Conservation (phyloP, 2,888 invertebrate species). For the Ischnura elegans region DNA sequence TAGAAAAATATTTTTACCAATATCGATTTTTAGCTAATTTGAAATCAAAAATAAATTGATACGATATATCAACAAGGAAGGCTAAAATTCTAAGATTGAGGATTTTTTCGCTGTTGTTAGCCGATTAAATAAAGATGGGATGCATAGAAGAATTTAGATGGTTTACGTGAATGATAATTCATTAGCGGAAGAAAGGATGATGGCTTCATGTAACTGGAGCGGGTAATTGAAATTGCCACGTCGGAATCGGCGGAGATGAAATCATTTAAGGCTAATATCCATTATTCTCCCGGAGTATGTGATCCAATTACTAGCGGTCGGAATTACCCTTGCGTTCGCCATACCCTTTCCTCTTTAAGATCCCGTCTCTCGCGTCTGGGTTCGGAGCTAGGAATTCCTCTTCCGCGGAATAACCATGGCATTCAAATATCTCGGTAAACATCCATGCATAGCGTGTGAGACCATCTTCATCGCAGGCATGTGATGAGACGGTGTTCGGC, state of each 20-base stretch:
- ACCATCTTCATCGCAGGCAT: not conserved
- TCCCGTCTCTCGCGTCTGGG: not conserved
- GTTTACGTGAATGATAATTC: not conserved
- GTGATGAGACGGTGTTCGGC: not conserved
- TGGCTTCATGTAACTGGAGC: not conserved
- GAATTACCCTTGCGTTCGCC: not conserved
- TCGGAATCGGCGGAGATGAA: not conserved
- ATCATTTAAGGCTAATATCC: not conserved
- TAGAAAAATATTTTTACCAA: too few species aligned
- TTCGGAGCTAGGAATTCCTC: not conserved
- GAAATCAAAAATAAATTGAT: too few species aligned
- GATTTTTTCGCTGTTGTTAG: too few species aligned
- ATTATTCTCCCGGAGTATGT: not conserved
- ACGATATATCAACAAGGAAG: too few species aligned
- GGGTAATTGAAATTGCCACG: not conserved
- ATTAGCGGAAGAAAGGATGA: not conserved
- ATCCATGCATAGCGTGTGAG: not conserved
- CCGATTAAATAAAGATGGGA: too few species aligned
- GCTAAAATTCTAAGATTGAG: too few species aligned
- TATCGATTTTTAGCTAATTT: too few species aligned
- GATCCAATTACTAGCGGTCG: not conserved
- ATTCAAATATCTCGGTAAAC: not conserved
- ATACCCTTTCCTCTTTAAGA: not conserved
- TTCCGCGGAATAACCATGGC: not conserved
- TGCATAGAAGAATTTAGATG: too few species aligned